Conservation (phyloP, 2,797 vertebrate genomes). For the Gymnoscopelus microlampas region DNA sequence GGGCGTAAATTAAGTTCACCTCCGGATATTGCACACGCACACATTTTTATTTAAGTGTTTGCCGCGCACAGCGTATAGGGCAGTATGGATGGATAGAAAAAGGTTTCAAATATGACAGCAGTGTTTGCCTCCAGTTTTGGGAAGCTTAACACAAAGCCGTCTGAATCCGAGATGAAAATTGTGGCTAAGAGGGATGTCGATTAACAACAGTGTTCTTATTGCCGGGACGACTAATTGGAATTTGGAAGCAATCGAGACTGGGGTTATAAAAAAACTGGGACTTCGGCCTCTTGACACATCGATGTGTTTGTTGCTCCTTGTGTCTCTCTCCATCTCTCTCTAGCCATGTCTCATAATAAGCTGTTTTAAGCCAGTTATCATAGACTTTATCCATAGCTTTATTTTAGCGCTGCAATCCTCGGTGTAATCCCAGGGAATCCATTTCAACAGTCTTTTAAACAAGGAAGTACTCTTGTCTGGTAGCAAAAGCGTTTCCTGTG, state of each 20-base stretch:
- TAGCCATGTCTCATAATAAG: slow-evolving; percentile 4
- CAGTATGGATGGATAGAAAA: too few species aligned
- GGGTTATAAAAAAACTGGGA: neutral
- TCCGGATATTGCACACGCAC: neutral
- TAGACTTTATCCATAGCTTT: slow-evolving; percentile 20
- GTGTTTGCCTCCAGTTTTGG: too few species aligned
- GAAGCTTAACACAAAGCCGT: slow-evolving; percentile 39
- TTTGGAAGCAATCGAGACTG: slow-evolving; percentile 46
- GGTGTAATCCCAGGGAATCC: slow-evolving; percentile 33
- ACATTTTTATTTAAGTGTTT: slow-evolving; percentile 8
- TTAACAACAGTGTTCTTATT: slow-evolving; percentile 46
- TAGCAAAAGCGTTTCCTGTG: slow-evolving; percentile 4
- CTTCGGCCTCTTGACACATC: slow-evolving; percentile 15
- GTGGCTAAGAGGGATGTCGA: slow-evolving; percentile 37
- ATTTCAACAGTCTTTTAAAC: slow-evolving; percentile 20
- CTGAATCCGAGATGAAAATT: slow-evolving; percentile 42
- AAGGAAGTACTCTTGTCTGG: slow-evolving; percentile 9
- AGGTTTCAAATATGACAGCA: too few species aligned
- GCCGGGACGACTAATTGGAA: slow-evolving; percentile 31
- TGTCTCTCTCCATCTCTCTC: slow-evolving; percentile 10
- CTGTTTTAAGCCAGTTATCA: slow-evolving; percentile 34
- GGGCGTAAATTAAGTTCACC: slow-evolving; percentile 5
- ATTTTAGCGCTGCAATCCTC: neutral
- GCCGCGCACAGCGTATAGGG: slow-evolving; percentile 2
- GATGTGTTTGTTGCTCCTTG: slow-evolving; percentile 16